phyloP scores from a whole-genome alignment of 2,888 invertebrate genomes.

The Erebia aethiops region DNA sequence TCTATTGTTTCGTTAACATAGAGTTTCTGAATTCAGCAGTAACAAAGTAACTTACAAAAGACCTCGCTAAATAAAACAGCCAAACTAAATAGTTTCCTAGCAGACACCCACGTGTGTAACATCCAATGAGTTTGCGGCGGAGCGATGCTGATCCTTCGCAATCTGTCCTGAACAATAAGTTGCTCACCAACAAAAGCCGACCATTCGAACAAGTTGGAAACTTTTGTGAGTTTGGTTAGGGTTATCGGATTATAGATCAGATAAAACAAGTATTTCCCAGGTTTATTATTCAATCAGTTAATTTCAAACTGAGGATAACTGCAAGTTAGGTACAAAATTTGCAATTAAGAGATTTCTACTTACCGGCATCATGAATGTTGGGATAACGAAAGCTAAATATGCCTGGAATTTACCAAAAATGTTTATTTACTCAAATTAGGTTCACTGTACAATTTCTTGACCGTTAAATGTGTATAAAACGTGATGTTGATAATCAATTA shows the following conservation, averaged over 20 bases:
- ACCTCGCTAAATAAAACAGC: conserved; percentile 23
- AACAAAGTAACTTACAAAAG: conserved; percentile 16
- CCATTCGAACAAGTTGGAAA: conserved; percentile 82
- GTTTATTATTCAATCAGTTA: not conserved
- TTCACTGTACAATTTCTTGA: no score
- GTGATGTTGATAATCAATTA: no score
- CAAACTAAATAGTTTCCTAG: conserved; percentile 20
- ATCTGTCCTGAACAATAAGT: conserved; percentile 83
- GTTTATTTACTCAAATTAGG: no score
- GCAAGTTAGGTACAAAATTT: not conserved
- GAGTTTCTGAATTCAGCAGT: conserved; percentile 24
- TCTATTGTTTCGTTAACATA: not conserved
- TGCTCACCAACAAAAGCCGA: conserved; percentile 80
- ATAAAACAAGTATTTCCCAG: not conserved
- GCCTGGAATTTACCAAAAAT: no score
- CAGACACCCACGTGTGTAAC: conserved; percentile 49
- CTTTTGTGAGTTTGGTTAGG: conserved; percentile 73
- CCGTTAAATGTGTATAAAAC: no score
- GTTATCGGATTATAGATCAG: conserved; percentile 8
- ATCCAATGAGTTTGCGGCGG: conserved; percentile 59
- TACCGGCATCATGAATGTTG: no score
- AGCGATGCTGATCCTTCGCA: conserved; percentile 73
- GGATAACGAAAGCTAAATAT: no score
- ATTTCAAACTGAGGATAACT: not conserved
- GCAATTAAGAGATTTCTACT: no score